phyloP scores from a whole-genome alignment of 2,113 vertebrate species.

The Anas platyrhynchos region DNA sequence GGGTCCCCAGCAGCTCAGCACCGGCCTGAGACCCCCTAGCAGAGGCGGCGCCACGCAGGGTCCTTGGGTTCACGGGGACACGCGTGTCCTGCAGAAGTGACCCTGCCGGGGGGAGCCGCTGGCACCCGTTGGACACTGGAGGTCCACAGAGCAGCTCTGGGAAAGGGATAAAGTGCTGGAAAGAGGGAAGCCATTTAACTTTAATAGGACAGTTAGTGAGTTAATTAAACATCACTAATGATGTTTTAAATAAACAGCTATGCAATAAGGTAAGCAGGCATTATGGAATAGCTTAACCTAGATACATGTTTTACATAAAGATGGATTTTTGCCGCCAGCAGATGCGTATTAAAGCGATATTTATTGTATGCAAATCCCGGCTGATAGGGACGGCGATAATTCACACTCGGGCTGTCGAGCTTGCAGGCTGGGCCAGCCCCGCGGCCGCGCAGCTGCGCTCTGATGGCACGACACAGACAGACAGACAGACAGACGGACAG shows the following conservation, averaged over 20 bases:
- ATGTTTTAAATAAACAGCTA: background rate
- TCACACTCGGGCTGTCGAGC: accelerated
- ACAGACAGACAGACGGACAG: accelerated
- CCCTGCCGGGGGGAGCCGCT: too few relatives aligned
- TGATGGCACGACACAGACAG: accelerated
- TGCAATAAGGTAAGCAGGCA: background rate
- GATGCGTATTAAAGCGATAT: background rate
- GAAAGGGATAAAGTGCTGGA: background rate
- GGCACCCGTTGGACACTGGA: background rate
- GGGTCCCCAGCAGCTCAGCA: too few relatives aligned
- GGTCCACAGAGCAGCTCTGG: background rate
- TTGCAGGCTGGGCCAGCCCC: background rate
- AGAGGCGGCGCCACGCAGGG: background rate
- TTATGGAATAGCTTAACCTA: background rate
- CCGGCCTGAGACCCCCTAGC: background rate
- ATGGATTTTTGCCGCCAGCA: accelerated
- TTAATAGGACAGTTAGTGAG: background rate
- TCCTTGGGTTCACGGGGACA: background rate
- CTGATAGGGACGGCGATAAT: accelerated
- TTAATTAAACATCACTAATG: background rate
- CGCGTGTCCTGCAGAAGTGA: accelerated
- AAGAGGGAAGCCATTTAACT: background rate
- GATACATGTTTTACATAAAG: background rate
- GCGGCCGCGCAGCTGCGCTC: accelerated
- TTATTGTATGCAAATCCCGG: background rate